Base-by-base conservation (phyloP, 2,888 invertebrate species). In the Serripes groenlandicus region DNA sequence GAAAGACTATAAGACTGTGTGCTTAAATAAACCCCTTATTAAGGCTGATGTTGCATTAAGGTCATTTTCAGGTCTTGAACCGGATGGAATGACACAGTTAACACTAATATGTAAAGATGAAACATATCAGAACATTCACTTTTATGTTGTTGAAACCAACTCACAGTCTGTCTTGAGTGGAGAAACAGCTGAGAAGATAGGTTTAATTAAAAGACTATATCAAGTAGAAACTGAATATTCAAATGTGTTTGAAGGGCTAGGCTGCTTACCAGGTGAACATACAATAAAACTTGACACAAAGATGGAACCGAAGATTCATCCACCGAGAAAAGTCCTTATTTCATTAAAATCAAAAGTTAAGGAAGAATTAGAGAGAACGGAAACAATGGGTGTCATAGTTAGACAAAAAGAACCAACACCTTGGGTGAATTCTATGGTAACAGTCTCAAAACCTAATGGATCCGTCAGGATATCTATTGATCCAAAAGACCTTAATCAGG, bases 401-500 rank as follows among this genome's bases (percentile, higher is more conserved):
- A 75, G 70, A 75, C 76, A 76, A 49, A 72, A 28, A 42, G 75
- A 88, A 62, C 87, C 88, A 15, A 87, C 88, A 58, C 66, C 52
- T 0, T 87, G 88, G 83, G 88, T 90, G 0, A 87, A 80, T 58
- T 80, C 74, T 26, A 73, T 89, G 78, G 88, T 86, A 0, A 75
- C 78, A 26, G 85, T 84, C 3, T 49, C 30, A 62, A 90, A 87
- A 71, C 37, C 56, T 9, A 78, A 74, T 23, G 42, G 62, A 26
- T 60, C 28, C 9, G 52, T 79, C 15, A 60, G 83, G 30, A 78
- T 83, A 21, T 81, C 79, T 74, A 54, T 89, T 28, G 89, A 89
- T 72, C 89, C 89, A 11, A 85, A 73, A 66, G 86, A 87, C 58
- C 56, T 89, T 15, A 90, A 90, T 60, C 70, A 75, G 9, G 79